Evolutionary conservation across 2,888 invertebrate species (phyloP).

Genomic region (Seira musarum): DNA sequence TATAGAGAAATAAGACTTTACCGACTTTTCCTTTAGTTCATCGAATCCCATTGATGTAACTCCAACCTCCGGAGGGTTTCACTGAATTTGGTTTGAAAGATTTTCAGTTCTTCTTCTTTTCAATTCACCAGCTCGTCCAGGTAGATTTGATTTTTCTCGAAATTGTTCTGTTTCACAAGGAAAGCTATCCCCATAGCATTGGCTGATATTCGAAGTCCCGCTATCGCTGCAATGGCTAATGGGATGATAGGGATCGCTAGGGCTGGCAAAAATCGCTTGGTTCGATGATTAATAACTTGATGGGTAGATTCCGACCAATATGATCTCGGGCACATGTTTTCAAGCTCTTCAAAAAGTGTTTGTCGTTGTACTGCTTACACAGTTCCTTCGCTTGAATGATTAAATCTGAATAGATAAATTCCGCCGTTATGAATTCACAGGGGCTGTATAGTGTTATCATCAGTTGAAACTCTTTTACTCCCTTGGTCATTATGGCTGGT

Average conservation of each 20-base stretch:
- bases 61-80: slow-evolving; percentile 5
- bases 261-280: background rate
- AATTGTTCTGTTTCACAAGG: too few relatives aligned
- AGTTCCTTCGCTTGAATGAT: background rate
- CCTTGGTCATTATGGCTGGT: background rate
- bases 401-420: background rate
- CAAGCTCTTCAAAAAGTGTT: slow-evolving; percentile 15
- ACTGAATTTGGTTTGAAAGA: slow-evolving; percentile 16
- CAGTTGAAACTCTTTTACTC: too few relatives aligned
- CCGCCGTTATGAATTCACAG: slow-evolving; percentile 1
- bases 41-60: slow-evolving; percentile 26
- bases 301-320: background rate
- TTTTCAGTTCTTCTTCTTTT: background rate
- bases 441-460: background rate
- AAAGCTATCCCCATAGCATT: too few relatives aligned
- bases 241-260: background rate
- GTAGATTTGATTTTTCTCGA: background rate
- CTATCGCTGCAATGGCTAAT: background rate
- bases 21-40: slow-evolving; percentile 36
- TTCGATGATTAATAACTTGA: too few relatives aligned
- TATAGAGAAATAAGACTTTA: slow-evolving; percentile 25
- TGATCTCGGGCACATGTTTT: slow-evolving; percentile 17
- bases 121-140: background rate
- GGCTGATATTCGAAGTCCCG: too few relatives aligned
- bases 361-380: slow-evolving; percentile 8